Percentiles rank a stretch among this genome's conserved stretches.
These are phyloP conservation scores for Lepidochrysops patricia DNA, from an alignment of 2,888 invertebrate species.

Conservation along the genomic window DNA sequence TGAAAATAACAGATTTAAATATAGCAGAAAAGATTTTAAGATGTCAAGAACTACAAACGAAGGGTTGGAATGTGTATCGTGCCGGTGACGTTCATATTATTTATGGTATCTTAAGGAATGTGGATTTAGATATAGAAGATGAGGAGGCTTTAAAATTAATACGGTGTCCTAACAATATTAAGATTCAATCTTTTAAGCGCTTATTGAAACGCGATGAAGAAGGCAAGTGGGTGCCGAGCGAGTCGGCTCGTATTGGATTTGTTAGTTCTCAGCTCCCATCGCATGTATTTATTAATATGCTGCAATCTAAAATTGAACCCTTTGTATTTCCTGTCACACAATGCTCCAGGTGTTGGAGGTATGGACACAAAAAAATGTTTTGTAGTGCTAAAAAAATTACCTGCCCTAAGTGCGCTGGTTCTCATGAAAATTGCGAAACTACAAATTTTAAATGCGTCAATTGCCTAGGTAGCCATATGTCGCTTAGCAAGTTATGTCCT, in stretches of 20 bases:
- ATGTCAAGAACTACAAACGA: no score
- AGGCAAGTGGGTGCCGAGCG: background rate
- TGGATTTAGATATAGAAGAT: no score
- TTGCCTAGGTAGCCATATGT: constrained; percentile 5
- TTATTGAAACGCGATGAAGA: no score
- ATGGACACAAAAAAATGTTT: constrained; percentile 19
- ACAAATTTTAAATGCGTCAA: background rate
- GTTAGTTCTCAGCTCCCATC: background rate
- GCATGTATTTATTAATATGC: background rate
- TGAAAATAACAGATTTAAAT: no score
- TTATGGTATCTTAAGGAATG: no score
- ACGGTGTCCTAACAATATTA: no score
- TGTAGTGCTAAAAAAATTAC: constrained; percentile 15
- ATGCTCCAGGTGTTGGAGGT: constrained; percentile 22
- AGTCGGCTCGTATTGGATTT: background rate
- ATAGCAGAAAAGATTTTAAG: no score
- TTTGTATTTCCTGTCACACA: constrained; percentile 20
- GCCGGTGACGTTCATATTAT: no score
- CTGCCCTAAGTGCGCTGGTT: constrained; percentile 13
- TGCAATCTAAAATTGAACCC: background rate
- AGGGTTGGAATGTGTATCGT: no score
- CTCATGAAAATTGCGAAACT: constrained; percentile 2
- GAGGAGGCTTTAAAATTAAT: no score
- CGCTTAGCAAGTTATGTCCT: constrained; percentile 5
- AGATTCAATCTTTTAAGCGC: no score